Evolutionary conservation across 2,113 vertebrate genomes (phyloP).

Genomic region (Peromyscus leucopus): DNA sequence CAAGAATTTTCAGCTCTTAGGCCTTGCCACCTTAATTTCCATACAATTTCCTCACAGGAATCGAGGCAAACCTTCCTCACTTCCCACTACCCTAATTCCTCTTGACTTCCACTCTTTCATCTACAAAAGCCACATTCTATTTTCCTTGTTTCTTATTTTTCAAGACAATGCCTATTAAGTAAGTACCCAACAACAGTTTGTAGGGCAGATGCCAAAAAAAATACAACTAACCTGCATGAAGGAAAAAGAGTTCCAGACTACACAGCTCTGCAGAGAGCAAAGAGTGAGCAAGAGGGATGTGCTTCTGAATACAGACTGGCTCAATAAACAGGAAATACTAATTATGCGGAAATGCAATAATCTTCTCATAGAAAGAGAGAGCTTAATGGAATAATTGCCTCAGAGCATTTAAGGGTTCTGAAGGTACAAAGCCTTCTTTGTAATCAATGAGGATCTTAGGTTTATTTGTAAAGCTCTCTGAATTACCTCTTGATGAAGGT

Average conservation of each 20-base stretch:
- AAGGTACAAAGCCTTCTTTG: constrained; percentile 78
- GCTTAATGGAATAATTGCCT: constrained; percentile 76
- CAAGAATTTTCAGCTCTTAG: background rate
- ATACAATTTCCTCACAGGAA: background rate
- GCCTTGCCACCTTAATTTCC: background rate
- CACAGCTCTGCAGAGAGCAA: background rate
- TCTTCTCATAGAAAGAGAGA: constrained; percentile 62
- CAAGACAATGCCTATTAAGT: background rate
- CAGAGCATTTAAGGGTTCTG: constrained; percentile 56
- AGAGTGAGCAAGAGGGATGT: background rate
- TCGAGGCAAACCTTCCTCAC: background rate
- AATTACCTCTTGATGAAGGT: constrained; percentile 82
- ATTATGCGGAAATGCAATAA: constrained; percentile 71
- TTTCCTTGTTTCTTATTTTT: constrained; percentile 20
- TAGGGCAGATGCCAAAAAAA: constrained; percentile 19
- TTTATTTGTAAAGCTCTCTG: constrained; percentile 77
- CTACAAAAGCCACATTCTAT: background rate
- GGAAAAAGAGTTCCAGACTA: constrained; percentile 2
- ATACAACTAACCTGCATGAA: background rate
- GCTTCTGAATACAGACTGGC: constrained; percentile 23
- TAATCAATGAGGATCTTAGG: constrained; percentile 78
- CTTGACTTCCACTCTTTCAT: background rate
- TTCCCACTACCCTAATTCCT: background rate
- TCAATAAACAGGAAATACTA: constrained; percentile 71
- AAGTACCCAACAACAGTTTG: constrained; percentile 28